phyloP scores from a whole-genome alignment of 2,113 vertebrate genomes.

The Fukomys damarensis region DNA sequence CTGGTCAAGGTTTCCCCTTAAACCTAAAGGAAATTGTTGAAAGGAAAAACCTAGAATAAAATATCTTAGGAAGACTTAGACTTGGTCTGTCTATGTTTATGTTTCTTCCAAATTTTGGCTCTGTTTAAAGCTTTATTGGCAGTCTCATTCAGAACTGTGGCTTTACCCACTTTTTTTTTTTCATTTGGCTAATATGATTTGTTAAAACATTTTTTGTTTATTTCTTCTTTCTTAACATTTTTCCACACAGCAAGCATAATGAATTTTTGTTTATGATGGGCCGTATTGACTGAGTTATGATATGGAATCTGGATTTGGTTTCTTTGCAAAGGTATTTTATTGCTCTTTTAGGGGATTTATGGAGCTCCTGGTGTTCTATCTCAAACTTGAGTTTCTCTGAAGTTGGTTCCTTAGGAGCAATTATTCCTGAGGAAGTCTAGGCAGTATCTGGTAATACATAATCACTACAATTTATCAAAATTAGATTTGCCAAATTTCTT shows the following conservation, averaged over 20 bases:
- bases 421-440: conserved; percentile 56
- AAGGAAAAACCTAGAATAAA: conserved; percentile 75
- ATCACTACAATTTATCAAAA: conserved; percentile 59
- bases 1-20: conserved; percentile 73
- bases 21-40: conserved; percentile 77
- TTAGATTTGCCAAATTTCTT: conserved; percentile 51
- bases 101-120: conserved; percentile 80
- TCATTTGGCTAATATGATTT: conserved; percentile 83
- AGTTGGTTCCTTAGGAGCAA: conserved; percentile 33
- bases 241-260: conserved; percentile 81
- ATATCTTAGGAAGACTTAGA: conserved; percentile 78
- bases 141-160: conserved; percentile 81
- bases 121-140: conserved; percentile 77
- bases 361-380: conserved; percentile 71
- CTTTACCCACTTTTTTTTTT: conserved; percentile 69
- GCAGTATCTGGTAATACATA: conserved; percentile 58
- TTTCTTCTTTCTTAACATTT: conserved; percentile 84
- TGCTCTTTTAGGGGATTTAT: conserved; percentile 72
- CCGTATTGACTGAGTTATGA: conserved; percentile 80
- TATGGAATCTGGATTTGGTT: conserved; percentile 81
- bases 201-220: conserved; percentile 84
- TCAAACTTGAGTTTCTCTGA: conserved; percentile 47
- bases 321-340: conserved; percentile 80
- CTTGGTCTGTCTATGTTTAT: conserved; percentile 80
- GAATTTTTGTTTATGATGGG: conserved; percentile 84